Percentiles rank a stretch among this genome's conserved stretches.
Evolutionary conservation across 2,797 vertebrate species (phyloP).

Genomic region (Onychomys leucogaster): DNA sequence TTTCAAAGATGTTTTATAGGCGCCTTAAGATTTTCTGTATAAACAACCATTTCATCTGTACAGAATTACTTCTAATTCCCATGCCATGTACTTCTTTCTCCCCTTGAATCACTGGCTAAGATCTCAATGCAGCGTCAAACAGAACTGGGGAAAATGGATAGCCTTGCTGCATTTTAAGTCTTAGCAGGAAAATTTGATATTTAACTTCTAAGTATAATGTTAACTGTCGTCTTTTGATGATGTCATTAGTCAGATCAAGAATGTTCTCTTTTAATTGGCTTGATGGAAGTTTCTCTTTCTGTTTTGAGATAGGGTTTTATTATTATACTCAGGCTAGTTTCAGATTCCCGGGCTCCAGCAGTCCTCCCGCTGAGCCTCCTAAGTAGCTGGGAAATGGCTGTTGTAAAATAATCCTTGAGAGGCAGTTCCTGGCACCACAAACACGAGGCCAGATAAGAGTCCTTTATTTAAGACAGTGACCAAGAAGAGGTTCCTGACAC

Average conservation of each 20-base stretch:
- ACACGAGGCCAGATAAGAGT: not conserved
- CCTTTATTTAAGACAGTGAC: not conserved
- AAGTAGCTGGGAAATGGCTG: not conserved
- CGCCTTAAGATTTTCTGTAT: constrained; percentile 25
- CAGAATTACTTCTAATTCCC: not conserved
- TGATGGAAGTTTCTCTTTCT: not conserved
- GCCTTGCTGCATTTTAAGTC: not conserved
- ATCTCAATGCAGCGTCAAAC: not conserved
- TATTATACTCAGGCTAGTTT: not conserved
- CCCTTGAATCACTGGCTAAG: not conserved
- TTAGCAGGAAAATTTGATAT: not conserved
- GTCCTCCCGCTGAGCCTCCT: not conserved
- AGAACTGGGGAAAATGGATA: not conserved
- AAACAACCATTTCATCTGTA: not conserved
- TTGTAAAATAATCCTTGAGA: not conserved
- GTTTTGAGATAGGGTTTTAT: not conserved
- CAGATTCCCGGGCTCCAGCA: not conserved
- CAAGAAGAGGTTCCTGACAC: not conserved
- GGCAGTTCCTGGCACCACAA: not conserved
- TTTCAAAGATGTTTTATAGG: constrained; percentile 41
- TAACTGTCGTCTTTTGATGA: constrained; percentile 30
- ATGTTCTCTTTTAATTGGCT: not conserved
- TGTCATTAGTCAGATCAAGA: not conserved
- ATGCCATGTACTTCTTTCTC: not conserved
- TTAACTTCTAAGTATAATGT: not conserved